Percentiles rank a stretch among this genome's conserved stretches.
phyloP scores from a whole-genome alignment of 1,140 invertebrate genomes.

The Ceratina australensis region DNA sequence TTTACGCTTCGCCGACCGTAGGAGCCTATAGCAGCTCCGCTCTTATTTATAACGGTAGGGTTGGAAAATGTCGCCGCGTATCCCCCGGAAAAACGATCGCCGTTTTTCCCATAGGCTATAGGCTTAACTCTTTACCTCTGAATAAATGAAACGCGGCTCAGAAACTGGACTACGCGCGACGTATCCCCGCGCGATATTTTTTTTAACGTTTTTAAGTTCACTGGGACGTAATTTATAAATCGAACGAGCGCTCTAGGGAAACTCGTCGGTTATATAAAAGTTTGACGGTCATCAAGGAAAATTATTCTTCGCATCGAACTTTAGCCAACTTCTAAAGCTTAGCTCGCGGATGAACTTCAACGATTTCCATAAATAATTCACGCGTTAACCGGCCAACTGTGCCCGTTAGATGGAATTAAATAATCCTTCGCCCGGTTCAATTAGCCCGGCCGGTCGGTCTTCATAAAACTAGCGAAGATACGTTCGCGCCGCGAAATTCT shows the following conservation, averaged over 20 bases:
- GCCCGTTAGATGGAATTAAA: too few species aligned
- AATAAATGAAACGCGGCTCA: neutral
- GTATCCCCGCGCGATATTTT: neutral
- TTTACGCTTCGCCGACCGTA: slow-evolving; percentile 1
- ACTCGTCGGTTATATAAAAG: neutral
- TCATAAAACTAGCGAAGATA: too few species aligned
- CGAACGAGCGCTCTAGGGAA: neutral
- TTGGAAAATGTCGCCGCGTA: neutral
- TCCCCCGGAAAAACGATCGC: neutral
- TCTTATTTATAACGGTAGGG: slow-evolving; percentile 14
- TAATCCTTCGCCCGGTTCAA: too few species aligned
- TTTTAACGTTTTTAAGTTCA: neutral
- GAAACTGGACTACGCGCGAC: neutral
- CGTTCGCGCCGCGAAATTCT: too few species aligned
- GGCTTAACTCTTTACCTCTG: neutral
- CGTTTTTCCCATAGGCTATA: neutral
- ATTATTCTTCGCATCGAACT: too few species aligned
- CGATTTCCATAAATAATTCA: too few species aligned
- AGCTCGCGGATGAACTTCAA: too few species aligned
- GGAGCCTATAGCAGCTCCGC: slow-evolving; percentile 1
- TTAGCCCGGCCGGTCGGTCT: too few species aligned
- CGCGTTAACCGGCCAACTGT: too few species aligned
- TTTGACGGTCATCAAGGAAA: too few species aligned
- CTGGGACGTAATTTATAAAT: slow-evolving; percentile 2
- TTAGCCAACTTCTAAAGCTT: too few species aligned